Evolutionary conservation across 2,888 invertebrate species (phyloP), one percentile per base, ranked within the genome.

Genomic region (Drosophila aldrichi): DNA sequence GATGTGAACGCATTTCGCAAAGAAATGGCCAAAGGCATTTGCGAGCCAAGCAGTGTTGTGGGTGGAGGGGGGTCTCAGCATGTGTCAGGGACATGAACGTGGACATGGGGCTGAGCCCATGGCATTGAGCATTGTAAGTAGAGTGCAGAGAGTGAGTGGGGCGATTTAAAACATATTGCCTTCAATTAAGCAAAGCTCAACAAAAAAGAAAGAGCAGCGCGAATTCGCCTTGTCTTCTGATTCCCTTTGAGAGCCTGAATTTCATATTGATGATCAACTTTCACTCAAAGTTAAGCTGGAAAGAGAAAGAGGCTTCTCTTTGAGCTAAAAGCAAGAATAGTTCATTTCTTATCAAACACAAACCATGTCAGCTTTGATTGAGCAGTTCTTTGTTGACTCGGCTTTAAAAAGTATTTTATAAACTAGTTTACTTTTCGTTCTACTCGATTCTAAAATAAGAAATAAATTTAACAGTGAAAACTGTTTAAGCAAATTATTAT

Each of bases 1-100:
- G 77, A 89, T 85, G 82, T 51, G 68, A 85, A 82, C 80, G 82
- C 82, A 82, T 85, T 89, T 85, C 57, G 22, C 41, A 60, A 41
- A 55, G 46, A 25, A 46, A 63, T 51, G 29, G 58, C 48, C 41
- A 20, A 44, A 16, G 59, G 36, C 49, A 22, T 10, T 34, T 51
- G 18, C 34, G 43, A n/a, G n/a, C 32, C 8, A 20, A 7, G 49
- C 29, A 20, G 25, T 14, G 36, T 41, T 36, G 43, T 10, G 38
- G 3, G 6, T 29, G 29, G 29, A 29, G 29, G 29, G 29, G 29
- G 29, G 8, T 29, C 29, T 8, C 25, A 5, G 16, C 52, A 25
- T 29, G 46, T 40, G 62, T 57, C 57, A 61, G 57, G 41, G 20
- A 56, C 65, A 44, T 44, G 55, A 44, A 32, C 76, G 61, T 40